Conservation (phyloP, 2,797 vertebrate species). For the Gymnothorax javanicus region DNA sequence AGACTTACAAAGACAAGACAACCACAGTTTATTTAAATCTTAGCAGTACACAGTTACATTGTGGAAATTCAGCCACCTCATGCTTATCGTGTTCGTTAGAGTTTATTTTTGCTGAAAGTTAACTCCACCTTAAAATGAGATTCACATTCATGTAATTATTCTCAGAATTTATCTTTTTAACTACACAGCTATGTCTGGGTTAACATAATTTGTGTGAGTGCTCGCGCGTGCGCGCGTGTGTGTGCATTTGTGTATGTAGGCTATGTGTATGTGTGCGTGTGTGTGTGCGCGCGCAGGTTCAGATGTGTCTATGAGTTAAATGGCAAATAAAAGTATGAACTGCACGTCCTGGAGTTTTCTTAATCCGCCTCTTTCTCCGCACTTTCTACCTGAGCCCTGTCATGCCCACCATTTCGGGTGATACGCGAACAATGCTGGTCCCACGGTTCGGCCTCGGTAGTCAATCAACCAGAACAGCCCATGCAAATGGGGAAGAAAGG, state of each 20-base stretch:
- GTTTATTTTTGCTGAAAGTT: background rate
- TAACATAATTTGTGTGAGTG: too few relatives aligned
- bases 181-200: too few relatives aligned
- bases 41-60: background rate
- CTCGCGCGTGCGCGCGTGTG: too few relatives aligned
- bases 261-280: background rate
- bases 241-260: background rate
- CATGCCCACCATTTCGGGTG: constrained; percentile 73
- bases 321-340: too few relatives aligned
- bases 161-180: too few relatives aligned
- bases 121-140: too few relatives aligned
- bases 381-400: constrained; percentile 78
- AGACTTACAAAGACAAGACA: background rate
- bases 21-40: background rate
- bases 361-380: constrained; percentile 57
- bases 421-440: constrained; percentile 76
- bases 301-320: too few relatives aligned
- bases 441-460: constrained; percentile 70
- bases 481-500: constrained; percentile 78
- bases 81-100: background rate
- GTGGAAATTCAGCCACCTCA: background rate
- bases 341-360: constrained; percentile 53
- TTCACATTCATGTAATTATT: too few relatives aligned
- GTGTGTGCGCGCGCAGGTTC: background rate
- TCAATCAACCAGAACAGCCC: constrained; percentile 83